Evolutionary conservation across 2,113 vertebrate species (phyloP), one percentile per base, ranked within the genome.

Genomic region (Grammatotria lemairii): DNA sequence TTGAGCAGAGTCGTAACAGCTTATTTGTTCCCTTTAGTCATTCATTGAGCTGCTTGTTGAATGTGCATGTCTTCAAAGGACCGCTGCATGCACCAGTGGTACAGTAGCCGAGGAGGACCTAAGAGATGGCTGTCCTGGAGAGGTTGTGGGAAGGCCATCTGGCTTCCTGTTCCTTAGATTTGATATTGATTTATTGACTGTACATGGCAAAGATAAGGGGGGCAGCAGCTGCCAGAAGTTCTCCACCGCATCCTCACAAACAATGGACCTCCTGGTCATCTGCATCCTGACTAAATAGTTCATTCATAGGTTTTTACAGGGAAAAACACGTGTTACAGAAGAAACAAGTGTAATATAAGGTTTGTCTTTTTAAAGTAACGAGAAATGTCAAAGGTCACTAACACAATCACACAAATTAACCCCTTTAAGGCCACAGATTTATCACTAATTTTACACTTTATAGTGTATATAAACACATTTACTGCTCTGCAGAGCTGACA

Each of bases 1-100:
- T 94, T 95, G 93, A 96, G 95, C 91, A 92, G 90, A 95, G 95
- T 96, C 94, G 95, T 97, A 97, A 96, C 95, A 95, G 95, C 95
- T 95, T 97, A 97, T 97, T 97, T 97, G 96, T 97, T 96, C 96
- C 94, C 96, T 97, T 96, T 97, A 97, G 96, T 96, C 96, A 97
- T 97, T 97, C 96, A 96, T 94, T 95, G 92, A 94, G 81, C 93
- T 88, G 88, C 93, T 94, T 91, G 95, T 96, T 96, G 95, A 95
- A 96, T 96, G 94, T 96, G 92, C 95, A 95, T 94, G 95, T 89
- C 96, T 96, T 97, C 97, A 97, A 97, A 97, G 97, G 93, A 38
- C 47, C 86, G 91, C 91, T 82, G 90, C 91, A 85, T 95, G 92
- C 89, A 88, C 87, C 82, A 16, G 89, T 14, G 90, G 94, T 96